Conservation (phyloP, 2,888 invertebrate genomes). For the Xestobium rufovillosum region DNA sequence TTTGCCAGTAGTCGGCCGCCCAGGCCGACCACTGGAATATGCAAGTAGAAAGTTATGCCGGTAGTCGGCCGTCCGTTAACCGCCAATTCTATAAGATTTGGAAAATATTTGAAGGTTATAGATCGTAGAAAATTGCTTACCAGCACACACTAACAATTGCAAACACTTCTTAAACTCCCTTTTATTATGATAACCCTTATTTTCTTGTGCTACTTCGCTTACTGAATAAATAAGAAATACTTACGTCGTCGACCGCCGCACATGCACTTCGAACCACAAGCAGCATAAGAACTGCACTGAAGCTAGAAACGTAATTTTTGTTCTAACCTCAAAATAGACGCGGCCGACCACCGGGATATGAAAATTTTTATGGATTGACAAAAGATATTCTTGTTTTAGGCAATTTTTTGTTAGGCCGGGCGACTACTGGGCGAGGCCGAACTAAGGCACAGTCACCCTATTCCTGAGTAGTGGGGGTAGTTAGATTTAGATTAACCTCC, state of each 20-base stretch:
- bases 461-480: too few species aligned
- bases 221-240: not conserved
- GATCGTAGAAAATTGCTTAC: slow-evolving; percentile 1
- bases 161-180: slow-evolving; percentile 1
- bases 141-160: slow-evolving; percentile 1
- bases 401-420: not conserved
- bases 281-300: not conserved
- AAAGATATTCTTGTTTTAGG: slow-evolving; percentile 1
- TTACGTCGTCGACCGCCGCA: not conserved
- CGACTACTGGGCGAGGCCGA: slow-evolving; percentile 1
- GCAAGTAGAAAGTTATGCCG: not conserved
- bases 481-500: too few species aligned
- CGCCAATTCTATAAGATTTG: slow-evolving; percentile 1
- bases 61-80: slow-evolving; percentile 2
- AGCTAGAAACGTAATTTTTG: slow-evolving; percentile 1
- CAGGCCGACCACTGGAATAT: slow-evolving; percentile 1
- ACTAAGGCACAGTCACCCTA: slow-evolving; percentile 3
- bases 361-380: not conserved
- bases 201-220: slow-evolving; percentile 1
- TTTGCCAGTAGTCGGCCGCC: slow-evolving; percentile 1
- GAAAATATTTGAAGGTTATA: slow-evolving; percentile 1
- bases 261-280: slow-evolving; percentile 1
- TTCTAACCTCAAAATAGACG: not conserved
- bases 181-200: not conserved
- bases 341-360: slow-evolving; percentile 3